Base-by-base conservation (phyloP, 1,140 invertebrate genomes). In the Halotydeus destructor region DNA sequence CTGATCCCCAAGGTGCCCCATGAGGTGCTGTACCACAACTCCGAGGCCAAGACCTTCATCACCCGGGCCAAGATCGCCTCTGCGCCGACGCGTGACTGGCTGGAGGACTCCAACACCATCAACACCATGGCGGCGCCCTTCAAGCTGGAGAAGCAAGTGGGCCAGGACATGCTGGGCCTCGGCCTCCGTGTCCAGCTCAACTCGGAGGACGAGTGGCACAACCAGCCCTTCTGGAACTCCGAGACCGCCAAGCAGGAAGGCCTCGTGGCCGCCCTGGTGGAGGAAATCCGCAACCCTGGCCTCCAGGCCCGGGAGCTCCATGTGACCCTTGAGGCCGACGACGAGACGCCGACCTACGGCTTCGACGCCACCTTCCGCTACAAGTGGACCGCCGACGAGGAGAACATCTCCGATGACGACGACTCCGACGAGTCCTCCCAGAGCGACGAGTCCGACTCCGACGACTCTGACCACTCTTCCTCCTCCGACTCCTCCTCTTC, bases 41-140 rank as follows among this genome's bases (percentile, higher is more conserved):
- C 28, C n/a, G 4, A 34, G 16, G 47, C 48, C 8, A 41, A 49
- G 28, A 49, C 47, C 21, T 48, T 48, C 35, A 49, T 48, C 43
- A 11, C 37, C 6, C 27, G 30, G 22, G 34, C 42, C 8, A 14
- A 2, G 6, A 38, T 45, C 25, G 38, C 43, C 12, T 8, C 16
- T 9, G n/a, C 43, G 3, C 43, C 43, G 14, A 33, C 34, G n/a
- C 24, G 36, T 25, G 43, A 45, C 25, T 41, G 43, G 36, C 24
- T 45, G 9, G n/a, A 44, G 21, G 43, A 39, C 38, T 5, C 38
- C 2, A 16, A n/a, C 11, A 4, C 19, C 8, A 5, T 45, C 14
- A 46, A 27, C 23, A 22, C 38, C 14, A 30, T 44, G 14, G 41
- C 22, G 3, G 16, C 23, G 6, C 41, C 45, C 6, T 46, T 38